phyloP scores from a whole-genome alignment of 30 jellyfish, hydroid and myxozoan genomes.

The Pelagia noctiluca region DNA sequence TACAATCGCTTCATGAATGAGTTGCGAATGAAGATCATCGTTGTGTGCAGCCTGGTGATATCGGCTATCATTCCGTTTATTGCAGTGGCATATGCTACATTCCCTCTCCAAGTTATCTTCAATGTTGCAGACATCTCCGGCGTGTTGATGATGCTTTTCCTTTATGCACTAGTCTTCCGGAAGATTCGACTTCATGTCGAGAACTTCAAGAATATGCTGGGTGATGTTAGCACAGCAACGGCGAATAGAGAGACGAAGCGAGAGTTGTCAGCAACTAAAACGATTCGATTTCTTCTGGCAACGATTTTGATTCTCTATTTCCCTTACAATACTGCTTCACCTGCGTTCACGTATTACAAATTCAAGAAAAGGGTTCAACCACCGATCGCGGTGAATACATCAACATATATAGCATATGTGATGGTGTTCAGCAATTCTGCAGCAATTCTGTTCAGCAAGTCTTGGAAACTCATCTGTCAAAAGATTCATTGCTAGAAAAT shows the following conservation, averaged over 20 bases:
- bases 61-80: slow-evolving; percentile 13
- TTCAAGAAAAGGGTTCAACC: not conserved
- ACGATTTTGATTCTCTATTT: slow-evolving; percentile 34
- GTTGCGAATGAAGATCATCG: slow-evolving; percentile 38
- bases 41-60: slow-evolving; percentile 10
- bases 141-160: slow-evolving; percentile 5
- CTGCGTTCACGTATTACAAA: slow-evolving; percentile 20
- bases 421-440: slow-evolving; percentile 47
- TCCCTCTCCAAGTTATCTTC: slow-evolving; percentile 18
- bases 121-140: not conserved
- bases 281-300: slow-evolving; percentile 48
- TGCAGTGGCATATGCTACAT: not conserved
- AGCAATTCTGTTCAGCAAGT: slow-evolving; percentile 35
- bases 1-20: slow-evolving; percentile 54
- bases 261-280: slow-evolving; percentile 59
- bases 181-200: slow-evolving; percentile 11
- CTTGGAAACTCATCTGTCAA: slow-evolving; percentile 40
- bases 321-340: slow-evolving; percentile 39
- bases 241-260: slow-evolving; percentile 30
- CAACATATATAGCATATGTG: not conserved
- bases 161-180: slow-evolving; percentile 23
- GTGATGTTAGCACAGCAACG: not conserved
- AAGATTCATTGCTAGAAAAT: slow-evolving; percentile 7
- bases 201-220: not conserved
- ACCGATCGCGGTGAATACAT: not conserved